Evolutionary conservation across 2,797 vertebrate genomes (phyloP).

Genomic region (Dipus sagitta): DNA sequence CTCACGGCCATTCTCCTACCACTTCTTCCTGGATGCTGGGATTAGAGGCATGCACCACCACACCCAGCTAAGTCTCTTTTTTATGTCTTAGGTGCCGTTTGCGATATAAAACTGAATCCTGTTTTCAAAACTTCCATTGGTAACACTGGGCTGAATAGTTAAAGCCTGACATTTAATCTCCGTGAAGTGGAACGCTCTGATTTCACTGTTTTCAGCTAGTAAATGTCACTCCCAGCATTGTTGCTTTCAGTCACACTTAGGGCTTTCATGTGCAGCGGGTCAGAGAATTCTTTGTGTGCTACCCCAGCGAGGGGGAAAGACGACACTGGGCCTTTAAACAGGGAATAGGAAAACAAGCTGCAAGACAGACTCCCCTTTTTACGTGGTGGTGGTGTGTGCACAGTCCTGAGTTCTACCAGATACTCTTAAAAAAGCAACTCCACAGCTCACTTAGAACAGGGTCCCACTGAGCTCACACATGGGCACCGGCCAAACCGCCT

Average conservation of each 20-base stretch:
- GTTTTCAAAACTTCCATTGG: conserved; percentile 66
- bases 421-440: conserved; percentile 8
- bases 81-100: conserved; percentile 52
- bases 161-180: conserved; percentile 85
- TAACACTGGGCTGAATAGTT: conserved; percentile 70
- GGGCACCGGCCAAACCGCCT: not conserved
- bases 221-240: conserved; percentile 87
- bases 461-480: not conserved
- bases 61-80: not conserved
- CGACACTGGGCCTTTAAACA: conserved; percentile 77
- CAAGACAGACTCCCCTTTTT: conserved; percentile 65
- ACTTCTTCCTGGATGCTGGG: no score
- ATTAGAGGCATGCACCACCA: no score
- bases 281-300: conserved; percentile 81
- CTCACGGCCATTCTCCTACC: no score
- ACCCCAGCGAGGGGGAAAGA: not conserved
- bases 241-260: conserved; percentile 84
- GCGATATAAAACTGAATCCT: conserved; percentile 61
- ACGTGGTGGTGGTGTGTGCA: conserved; percentile 57
- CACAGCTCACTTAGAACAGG: not conserved
- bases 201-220: conserved; percentile 83
- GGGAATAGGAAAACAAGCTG: conserved; percentile 45
- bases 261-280: conserved; percentile 83
- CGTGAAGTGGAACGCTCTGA: conserved; percentile 68
- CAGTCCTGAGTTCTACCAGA: conserved; percentile 40